Conservation (phyloP, 2,113 vertebrate genomes). For the Notechis scutatus region DNA sequence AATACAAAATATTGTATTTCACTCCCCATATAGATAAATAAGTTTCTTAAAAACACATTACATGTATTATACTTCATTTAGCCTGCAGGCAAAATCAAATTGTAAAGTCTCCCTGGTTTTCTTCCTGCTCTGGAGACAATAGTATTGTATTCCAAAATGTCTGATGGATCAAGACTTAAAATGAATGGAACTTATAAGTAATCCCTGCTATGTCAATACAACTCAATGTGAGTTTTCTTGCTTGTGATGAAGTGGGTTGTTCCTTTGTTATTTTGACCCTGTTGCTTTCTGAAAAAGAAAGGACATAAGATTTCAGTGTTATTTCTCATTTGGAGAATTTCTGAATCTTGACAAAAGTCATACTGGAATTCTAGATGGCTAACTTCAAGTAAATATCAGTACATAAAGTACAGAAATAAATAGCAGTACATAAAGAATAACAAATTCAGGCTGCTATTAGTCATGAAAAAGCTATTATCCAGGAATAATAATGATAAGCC, state of each 20-base stretch:
- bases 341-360: neutral
- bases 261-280: neutral
- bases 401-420: neutral
- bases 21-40: neutral
- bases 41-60: neutral
- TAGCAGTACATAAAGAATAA: neutral
- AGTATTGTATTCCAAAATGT: neutral
- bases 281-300: neutral
- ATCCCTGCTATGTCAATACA: neutral
- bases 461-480: neutral
- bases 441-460: neutral
- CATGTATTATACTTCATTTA: neutral
- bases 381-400: neutral
- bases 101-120: neutral
- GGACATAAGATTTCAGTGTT: neutral
- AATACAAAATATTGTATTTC: neutral
- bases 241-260: neutral
- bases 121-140: neutral
- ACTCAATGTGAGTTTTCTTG: neutral
- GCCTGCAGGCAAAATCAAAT: neutral
- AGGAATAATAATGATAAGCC: neutral
- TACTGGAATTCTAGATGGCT: neutral
- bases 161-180: neutral
- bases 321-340: neutral
- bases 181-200: neutral